Conservation (phyloP, 1,140 invertebrate genomes). For the Drosophila gunungcola region DNA sequence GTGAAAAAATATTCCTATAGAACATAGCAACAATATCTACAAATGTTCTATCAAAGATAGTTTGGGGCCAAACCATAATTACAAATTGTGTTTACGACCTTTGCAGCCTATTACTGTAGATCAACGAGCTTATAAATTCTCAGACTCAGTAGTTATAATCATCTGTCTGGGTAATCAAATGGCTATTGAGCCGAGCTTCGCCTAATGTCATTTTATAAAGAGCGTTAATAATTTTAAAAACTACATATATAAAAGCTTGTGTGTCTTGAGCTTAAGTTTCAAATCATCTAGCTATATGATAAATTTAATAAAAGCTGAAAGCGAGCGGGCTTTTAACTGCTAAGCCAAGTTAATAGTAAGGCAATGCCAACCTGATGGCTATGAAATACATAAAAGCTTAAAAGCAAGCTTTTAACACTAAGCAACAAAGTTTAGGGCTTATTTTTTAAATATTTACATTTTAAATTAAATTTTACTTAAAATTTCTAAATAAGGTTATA, state of each 20-base stretch:
- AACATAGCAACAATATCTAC: conserved; percentile 1
- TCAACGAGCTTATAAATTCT: conserved; percentile 15
- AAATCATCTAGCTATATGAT: conserved; percentile 1
- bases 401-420: conserved; percentile 27
- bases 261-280: background rate
- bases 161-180: conserved; percentile 30
- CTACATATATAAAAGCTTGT: conserved; percentile 1
- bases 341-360: conserved; percentile 7
- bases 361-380: background rate
- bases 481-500: no score
- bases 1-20: conserved; percentile 35
- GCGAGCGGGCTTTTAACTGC: background rate
- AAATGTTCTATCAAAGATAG: conserved; percentile 17
- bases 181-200: conserved; percentile 39
- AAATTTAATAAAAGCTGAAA: background rate
- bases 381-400: conserved; percentile 2
- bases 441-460: background rate
- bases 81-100: conserved; percentile 54
- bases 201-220: conserved; percentile 4
- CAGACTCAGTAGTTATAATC: conserved; percentile 13
- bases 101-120: conserved; percentile 59
- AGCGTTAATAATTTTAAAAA: conserved; percentile 1
- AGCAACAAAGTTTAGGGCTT: background rate
- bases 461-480: background rate
- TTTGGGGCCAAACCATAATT: conserved; percentile 20